A percentile compares a stretch with the other conserved stretches of the same genome.
These are phyloP conservation scores for Drosophila koepferae DNA, from an alignment of 2,888 invertebrate species.

Conservation along the genomic window DNA sequence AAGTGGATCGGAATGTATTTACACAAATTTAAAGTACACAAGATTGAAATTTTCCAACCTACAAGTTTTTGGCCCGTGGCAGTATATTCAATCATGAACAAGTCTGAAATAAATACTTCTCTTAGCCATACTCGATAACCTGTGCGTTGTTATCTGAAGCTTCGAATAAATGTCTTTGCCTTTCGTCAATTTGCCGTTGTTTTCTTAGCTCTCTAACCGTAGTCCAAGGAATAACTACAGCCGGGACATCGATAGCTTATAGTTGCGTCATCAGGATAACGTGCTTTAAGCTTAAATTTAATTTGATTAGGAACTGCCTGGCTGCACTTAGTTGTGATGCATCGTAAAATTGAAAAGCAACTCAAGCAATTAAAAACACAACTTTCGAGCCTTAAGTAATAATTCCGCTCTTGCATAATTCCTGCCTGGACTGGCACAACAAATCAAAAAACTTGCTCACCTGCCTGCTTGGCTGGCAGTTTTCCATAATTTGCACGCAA, in stretches of 20 bases:
- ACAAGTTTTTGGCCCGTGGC: too few species aligned
- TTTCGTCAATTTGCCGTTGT: too few species aligned
- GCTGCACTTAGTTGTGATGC: neutral
- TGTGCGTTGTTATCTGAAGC: too few species aligned
- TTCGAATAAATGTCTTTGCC: too few species aligned
- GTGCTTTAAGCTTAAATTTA: neutral
- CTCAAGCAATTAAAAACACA: slow-evolving; percentile 67
- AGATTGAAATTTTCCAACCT: too few species aligned
- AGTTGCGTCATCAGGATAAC: neutral
- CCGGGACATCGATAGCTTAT: neutral
- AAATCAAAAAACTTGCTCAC: slow-evolving; percentile 63
- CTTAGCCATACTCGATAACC: too few species aligned
- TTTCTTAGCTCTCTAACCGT: too few species aligned
- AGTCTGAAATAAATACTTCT: too few species aligned
- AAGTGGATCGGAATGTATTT: too few species aligned
- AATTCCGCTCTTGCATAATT: slow-evolving; percentile 55
- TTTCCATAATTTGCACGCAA: slow-evolving; percentile 86
- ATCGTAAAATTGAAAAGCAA: slow-evolving; percentile 68
- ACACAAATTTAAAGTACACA: too few species aligned
- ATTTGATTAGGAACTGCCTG: slow-evolving; percentile 1
- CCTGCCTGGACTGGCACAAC: slow-evolving; percentile 34
- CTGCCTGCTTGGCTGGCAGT: slow-evolving; percentile 67
- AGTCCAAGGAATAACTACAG: too few species aligned
- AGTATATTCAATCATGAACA: too few species aligned
- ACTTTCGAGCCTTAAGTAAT: slow-evolving; percentile 59